Base-by-base conservation (phyloP, 2,888 invertebrate genomes). In the Eurytoma adleriae region DNA sequence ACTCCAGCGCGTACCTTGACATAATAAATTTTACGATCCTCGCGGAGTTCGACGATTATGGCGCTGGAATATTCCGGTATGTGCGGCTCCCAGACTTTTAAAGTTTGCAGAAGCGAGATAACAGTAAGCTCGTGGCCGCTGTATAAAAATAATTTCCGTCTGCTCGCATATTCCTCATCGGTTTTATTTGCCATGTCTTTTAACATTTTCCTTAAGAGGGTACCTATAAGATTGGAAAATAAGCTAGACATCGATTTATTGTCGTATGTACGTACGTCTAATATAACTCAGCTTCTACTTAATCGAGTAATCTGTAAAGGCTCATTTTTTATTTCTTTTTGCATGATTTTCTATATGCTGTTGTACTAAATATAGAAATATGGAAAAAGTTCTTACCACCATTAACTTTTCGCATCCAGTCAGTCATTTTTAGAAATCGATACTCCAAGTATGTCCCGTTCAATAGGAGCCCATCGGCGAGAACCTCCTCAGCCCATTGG, bases 61-160 rank as follows among this genome's bases (percentile, higher is more conserved):
- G 93, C 92, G 30, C 93, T 88, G 0, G 93, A 92, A 84, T 93
- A 94, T 16, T 91, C 91, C 0, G 94, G 94, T 80, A 93, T 92
- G 76, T 93, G 93, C 0, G 92, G 91, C 76, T 92, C 88, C 85
- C 92, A 94, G 1, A 93, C 92, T 18, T 91, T 91, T 0, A 93
- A 89, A 3, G 93, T 92, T 0, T 92, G 90, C 86, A 94, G 91
- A 24, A 94, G 82, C 0, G 92, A 92, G 0, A 93, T 93, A 0
- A 95, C 92, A 61, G 94, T 94, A 70, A 94, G 93, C 87, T 95
- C 95, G 87, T 95, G 95, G 0, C 92, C 93, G 0, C 93, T 92
- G 84, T 92, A 93, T 76, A 94, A 85, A 61, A 91, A 90, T 52
- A 94, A 78, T 84, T 92, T 93, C 2, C 59, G 20, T 0, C 91